Base-by-base conservation (phyloP, 2,888 invertebrate species). In the Agrochola circellaris region DNA sequence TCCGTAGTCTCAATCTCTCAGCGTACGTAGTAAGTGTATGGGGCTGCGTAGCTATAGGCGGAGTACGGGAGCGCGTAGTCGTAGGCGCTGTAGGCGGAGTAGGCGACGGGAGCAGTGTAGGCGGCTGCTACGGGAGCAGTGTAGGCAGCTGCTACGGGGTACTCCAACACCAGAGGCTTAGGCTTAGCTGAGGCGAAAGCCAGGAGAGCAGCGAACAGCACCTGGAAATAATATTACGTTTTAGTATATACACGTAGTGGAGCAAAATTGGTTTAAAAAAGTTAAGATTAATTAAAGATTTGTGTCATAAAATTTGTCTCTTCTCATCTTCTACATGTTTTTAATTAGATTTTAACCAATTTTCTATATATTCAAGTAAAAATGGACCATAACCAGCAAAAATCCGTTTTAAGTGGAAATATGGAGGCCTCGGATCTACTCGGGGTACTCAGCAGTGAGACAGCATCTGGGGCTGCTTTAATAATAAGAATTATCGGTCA, bases 181-280 rank as follows among this genome's bases (percentile, higher is more conserved):
- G 97, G 97, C 92, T 96, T 96, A 61, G 97, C 97, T 73, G 95
- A 91, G 67, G 96, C 97, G 77, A 97, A 93, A 88, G 97, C 97
- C 95, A 97, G 89, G 60, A 97, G 91, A 91, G 96, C 96, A 85
- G 95, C 95, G 90, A 97, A 94, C 87, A 97, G 74, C 68, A 95
- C 80, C 95, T 95, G 93, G 48, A 91, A 93, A 73, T 68, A 77
- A 34, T 38, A 56, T 65, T 66, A 74, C 23, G 48, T 42, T 9
- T 64, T 30, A 38, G 1, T 62, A 6, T 74, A n/a, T 34, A 42
- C 20, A 45, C 38, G n/a, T 8, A 54, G 13, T n/a, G 34, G 17
- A 60, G 23, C 11, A 17, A 38, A 13, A 38, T 11, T 54, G 4
- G 30, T 30, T 20, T 60, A 3, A 60, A 60, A 30, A 60, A 30